These are phyloP conservation scores for Kuschelorhynchus macadamiae DNA, from an alignment of 2,888 invertebrate species.

Conservation along the genomic window DNA sequence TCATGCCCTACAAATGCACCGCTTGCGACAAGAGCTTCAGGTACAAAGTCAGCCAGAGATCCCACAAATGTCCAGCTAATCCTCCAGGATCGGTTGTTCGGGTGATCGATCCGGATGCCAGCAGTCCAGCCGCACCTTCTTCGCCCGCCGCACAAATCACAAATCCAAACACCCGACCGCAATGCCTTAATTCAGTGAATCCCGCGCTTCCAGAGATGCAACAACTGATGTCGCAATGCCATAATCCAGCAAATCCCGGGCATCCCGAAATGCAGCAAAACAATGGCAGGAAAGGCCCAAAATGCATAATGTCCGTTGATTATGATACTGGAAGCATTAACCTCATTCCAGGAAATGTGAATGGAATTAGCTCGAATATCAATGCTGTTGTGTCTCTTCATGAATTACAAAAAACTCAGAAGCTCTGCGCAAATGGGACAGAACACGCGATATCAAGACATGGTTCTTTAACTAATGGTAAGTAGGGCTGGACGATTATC, in stretches of 20 bases:
- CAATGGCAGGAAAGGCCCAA: neutral
- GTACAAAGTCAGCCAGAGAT: conserved; percentile 88
- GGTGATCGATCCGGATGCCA: conserved; percentile 45
- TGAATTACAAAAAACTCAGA: neutral
- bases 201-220: no score
- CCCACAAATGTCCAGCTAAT: conserved; percentile 82
- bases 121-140: neutral
- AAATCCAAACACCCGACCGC: neutral
- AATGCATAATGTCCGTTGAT: conserved; percentile 59
- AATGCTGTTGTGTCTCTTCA: neutral
- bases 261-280: neutral
- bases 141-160: neutral
- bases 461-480: neutral
- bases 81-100: conserved; percentile 74
- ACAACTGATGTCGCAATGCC: no score
- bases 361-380: neutral
- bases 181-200: neutral
- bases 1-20: conserved; percentile 88
- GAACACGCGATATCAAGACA: neutral
- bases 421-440: neutral
- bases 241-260: neutral
- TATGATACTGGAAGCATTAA: conserved; percentile 57
- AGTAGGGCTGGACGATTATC: no score
- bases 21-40: conserved; percentile 86
- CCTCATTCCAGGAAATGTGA: conserved; percentile 51